Evolutionary conservation across 2,113 vertebrate species (phyloP), one percentile per base, ranked within the genome.

Genomic region (Petrocephalus microphthalmus): DNA sequence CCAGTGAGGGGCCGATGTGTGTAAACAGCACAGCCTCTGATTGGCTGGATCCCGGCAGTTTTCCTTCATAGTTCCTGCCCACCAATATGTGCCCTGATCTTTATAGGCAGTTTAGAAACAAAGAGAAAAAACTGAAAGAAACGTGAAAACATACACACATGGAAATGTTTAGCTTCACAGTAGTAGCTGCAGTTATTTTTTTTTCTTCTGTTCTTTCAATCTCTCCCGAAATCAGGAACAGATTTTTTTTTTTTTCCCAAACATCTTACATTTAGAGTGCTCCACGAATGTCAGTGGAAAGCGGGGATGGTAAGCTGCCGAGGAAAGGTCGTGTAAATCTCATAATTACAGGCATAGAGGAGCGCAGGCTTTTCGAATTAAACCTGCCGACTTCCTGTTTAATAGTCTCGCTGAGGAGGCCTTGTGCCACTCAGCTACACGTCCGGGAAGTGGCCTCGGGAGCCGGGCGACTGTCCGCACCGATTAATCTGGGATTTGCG

Each of bases 91-190:
- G 84, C 56, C 64, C 64, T 45, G 29, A 88, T 92, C 93, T 95
- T 95, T 95, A 94, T 93, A 93, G 94, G 93, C 91, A 91, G 91
- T 94, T 93, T 94, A 92, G 92, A 53, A 90, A 95, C 92, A 90
- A 93, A 85, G 92, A 88, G 89, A 33, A 85, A 47, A 83, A 89
- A 91, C 78, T 71, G 88, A 84, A 89, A 51, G 10, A 85, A 89
- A 91, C 86, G 92, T 88, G 93, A 91, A 95, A 91, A 92, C 92
- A 92, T 88, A 86, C 90, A 92, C 94, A 95, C 91, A 93, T 95
- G 95, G 95, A 93, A 95, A 91, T 89, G 87, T 92, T 96, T 96
- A 95, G 91, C 89, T 87, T 93, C 91, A 91, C 89, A 71, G 93
- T 91, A 93, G 94, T 93, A 94, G 94, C 93, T 91, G 89, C 49